Conservation (phyloP, 2,113 vertebrate genomes). For the Lynx canadensis region DNA sequence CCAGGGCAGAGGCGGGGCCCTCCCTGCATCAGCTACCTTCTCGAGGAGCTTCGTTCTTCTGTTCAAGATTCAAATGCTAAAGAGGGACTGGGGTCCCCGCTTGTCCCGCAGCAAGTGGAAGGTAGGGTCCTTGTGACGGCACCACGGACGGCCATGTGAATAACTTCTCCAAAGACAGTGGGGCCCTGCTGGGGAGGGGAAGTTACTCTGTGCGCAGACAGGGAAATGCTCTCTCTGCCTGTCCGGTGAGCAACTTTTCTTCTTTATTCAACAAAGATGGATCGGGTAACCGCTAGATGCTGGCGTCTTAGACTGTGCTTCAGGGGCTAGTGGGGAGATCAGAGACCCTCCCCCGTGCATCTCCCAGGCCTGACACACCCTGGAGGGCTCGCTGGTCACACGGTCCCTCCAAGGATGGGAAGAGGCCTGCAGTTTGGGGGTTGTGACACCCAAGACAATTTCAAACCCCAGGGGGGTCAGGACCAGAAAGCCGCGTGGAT, state of each 20-base stretch:
- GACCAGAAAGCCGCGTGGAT: rapidly evolving
- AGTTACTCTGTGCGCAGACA: background rate
- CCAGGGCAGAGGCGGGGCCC: background rate
- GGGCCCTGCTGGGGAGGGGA: background rate
- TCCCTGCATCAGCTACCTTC: background rate
- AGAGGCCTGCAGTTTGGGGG: background rate
- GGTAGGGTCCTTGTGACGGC: rapidly evolving
- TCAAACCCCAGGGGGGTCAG: background rate
- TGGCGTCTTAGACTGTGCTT: background rate
- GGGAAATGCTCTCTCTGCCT: background rate
- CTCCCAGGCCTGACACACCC: background rate
- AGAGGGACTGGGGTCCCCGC: background rate
- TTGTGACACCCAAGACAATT: background rate
- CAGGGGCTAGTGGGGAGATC: background rate
- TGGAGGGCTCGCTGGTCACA: background rate
- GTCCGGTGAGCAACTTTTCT: background rate
- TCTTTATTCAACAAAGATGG: background rate
- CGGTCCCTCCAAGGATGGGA: background rate
- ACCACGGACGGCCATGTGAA: too few species aligned
- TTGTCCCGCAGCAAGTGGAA: rapidly evolving
- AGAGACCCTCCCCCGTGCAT: rapidly evolving
- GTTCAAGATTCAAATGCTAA: background rate
- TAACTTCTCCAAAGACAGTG: background rate
- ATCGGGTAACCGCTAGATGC: background rate
- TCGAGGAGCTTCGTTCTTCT: background rate